Evolutionary conservation across 2,113 vertebrate species (phyloP), one percentile per base, ranked within the genome.

Genomic region (Crotalus helleri): DNA sequence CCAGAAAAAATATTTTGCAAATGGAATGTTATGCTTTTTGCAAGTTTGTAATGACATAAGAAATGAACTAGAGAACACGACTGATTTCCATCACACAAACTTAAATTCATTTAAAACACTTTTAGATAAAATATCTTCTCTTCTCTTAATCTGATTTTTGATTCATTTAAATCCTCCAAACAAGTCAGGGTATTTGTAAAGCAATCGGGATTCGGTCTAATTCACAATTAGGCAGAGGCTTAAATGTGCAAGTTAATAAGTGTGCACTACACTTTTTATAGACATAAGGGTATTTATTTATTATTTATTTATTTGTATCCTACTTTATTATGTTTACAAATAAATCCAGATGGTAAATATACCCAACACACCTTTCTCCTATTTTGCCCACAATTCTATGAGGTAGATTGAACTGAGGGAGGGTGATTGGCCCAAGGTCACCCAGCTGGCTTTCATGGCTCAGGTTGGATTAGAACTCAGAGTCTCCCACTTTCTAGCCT

Each of bases 1-100:
- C 15, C 88, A 59, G 57, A 33, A 55, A 55, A 59, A 89, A 53
- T 93, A 90, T 90, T 93, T 93, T 93, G 61, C 90, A 61, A 90
- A 59, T 29, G 33, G 12, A 51, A 54, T 24, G 58, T 58, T 90
- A 59, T 85, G 12, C 7, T 46, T 85, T 39, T 59, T 61, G 39
- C 15, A 61, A 90, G 17, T 86, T 44, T 85, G 59, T 29, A 29
- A 54, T 61, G 12, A 11, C 26, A n/a, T 44, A 59, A 90, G n/a
- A 89, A 55, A 87, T 26, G 46, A 12, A 86, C 49, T 29, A 19
- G 24, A 59, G 19, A 13, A 90, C 51, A 44, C 58, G 74, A 90
- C 23, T 85, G 55, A 86, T 53, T 61, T 61, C 39, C 23, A 74
- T 90, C 69, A 24, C 46, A 86, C 74, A 86, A 58, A 57, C 54